phyloP scores from a whole-genome alignment of 2,113 vertebrate species.

The Hystrix cristata region DNA sequence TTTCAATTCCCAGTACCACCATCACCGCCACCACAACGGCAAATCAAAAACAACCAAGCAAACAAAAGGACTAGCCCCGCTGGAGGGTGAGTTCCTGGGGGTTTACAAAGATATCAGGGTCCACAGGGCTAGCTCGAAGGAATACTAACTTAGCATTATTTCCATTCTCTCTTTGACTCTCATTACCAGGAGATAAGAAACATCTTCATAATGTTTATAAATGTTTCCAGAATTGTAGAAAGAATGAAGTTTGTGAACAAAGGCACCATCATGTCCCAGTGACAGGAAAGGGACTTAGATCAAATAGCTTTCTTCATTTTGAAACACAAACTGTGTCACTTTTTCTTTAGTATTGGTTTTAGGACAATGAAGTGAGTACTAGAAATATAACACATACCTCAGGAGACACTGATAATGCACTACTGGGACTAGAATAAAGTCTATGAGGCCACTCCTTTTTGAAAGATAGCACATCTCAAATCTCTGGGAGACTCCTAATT shows the following conservation, averaged over 20 bases:
- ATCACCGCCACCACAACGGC: background rate
- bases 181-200: background rate
- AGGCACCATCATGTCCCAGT: background rate
- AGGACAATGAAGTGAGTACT: background rate
- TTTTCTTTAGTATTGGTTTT: slow-evolving; percentile 1
- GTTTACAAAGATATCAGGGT: background rate
- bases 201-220: background rate
- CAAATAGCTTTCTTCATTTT: background rate
- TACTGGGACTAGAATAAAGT: background rate
- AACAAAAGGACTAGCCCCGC: background rate
- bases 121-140: background rate
- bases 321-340: background rate
- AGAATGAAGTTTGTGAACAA: too few relatives aligned
- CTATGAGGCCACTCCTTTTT: background rate
- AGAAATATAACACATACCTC: background rate
- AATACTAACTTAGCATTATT: background rate
- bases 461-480: background rate
- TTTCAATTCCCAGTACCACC: background rate
- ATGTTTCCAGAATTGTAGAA: too few relatives aligned
- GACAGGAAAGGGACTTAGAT: background rate
- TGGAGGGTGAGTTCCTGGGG: background rate
- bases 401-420: background rate
- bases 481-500: background rate
- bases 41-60: background rate
- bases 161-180: background rate